Evolutionary conservation across 2,113 vertebrate species (phyloP), one percentile per base, ranked within the genome.

Genomic region (human): DNA sequence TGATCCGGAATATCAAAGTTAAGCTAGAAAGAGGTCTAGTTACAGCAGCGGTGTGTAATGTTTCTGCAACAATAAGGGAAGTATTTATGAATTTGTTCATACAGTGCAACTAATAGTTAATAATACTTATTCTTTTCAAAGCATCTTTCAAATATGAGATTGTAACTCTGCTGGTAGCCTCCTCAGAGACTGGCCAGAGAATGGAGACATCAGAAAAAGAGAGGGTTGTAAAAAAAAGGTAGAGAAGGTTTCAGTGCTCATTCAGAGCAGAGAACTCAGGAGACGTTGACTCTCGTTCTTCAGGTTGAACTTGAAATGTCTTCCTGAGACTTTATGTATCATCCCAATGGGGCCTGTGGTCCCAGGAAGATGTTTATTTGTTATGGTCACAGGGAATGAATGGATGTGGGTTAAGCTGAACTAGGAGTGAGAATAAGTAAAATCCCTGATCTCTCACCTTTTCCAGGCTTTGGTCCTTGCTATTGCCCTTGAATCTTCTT

Each of bases 61-160:
- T 76, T 97, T 94, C 73, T 64, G 52, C 16, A 95, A 85, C 23
- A 61, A 1, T 89, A 92, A 95, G 72, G 35, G 68, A 94, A 87
- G 40, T 73, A 50, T 84, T 93, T 76, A 72, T 88, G 94, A 88
- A 84, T 93, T 93, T 93, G 43, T 88, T 96, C 16, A 72, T 75
- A 88, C 94, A 76, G 50, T 75, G 40, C 20, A 96, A 68, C 87
- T 82, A 87, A 72, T 83, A 79, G 73, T 86, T 91, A 90, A 48
- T 64, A 86, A 87, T 68, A 70, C 72, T 94, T 83, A 32, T 90
- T 40, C 13, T 93, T 87, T 95, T 95, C 52, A 59, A 90, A 90
- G 35, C 75, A 48, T 59, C 43, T 89, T 91, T 92, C 30, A 80
- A 90, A 79, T 95, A 90, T 81, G 89, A 52, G 66, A 48, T 92